These are phyloP conservation scores for Drosophila macrospina DNA, from an alignment of 2,888 invertebrate species.

Conservation along the genomic window DNA sequence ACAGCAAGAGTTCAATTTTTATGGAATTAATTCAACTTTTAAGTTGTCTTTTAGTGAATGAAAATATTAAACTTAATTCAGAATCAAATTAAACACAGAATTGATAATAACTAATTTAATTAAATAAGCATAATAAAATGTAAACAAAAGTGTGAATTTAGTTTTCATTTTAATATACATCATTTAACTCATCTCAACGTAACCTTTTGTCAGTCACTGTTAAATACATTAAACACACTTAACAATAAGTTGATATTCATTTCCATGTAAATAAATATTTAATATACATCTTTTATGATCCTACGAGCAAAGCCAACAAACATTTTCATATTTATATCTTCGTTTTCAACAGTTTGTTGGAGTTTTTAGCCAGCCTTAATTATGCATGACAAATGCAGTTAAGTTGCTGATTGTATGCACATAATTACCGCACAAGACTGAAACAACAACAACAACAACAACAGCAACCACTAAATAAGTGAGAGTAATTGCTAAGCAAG, in stretches of 20 bases:
- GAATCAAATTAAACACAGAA: no score
- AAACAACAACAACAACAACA: no score
- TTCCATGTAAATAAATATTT: neutral
- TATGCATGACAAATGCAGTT: conserved; percentile 77
- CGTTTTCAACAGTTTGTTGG: conserved; percentile 34
- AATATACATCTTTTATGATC: conserved; percentile 7
- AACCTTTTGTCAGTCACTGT: neutral
- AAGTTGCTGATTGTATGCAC: conserved; percentile 73
- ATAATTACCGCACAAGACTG: conserved; percentile 65
- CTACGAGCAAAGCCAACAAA: neutral
- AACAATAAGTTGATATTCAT: neutral
- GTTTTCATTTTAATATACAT: neutral
- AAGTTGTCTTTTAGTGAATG: no score
- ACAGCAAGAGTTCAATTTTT: no score
- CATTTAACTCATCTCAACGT: neutral
- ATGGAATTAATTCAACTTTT: no score
- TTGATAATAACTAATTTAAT: no score
- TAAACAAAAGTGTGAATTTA: no score
- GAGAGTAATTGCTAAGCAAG: conserved; percentile 6
- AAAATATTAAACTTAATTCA: no score
- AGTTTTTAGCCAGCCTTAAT: conserved; percentile 65
- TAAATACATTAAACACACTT: neutral
- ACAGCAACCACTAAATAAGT: conserved; percentile 21
- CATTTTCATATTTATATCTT: conserved; percentile 21
- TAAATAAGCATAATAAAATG: no score